Evolutionary conservation across 2,888 invertebrate species (phyloP).

Genomic region (Neuroscelio doddi): DNA sequence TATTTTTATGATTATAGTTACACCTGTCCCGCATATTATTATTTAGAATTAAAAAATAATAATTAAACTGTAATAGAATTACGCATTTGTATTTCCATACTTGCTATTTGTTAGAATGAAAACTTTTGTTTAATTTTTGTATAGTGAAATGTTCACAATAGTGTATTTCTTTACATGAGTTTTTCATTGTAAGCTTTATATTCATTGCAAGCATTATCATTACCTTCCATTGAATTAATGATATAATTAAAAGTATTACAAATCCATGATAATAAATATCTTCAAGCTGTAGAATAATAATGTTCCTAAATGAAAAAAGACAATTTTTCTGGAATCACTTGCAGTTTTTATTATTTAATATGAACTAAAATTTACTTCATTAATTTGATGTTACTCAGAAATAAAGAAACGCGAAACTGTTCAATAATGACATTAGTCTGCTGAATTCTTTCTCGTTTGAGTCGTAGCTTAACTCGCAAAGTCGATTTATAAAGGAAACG

Average conservation of each 20-base stretch:
- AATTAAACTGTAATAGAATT: too few relatives aligned
- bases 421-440: conserved; percentile 11
- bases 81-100: too few relatives aligned
- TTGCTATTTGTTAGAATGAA: neutral
- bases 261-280: neutral
- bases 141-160: neutral
- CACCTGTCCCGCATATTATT: conserved; percentile 19
- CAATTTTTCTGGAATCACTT: neutral
- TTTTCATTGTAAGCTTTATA: too few relatives aligned
- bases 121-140: neutral
- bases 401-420: conserved; percentile 6
- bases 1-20: conserved; percentile 23
- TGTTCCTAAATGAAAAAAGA: too few relatives aligned
- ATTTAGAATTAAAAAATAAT: too few relatives aligned
- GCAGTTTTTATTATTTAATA: neutral
- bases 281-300: too few relatives aligned
- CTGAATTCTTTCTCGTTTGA: conserved; percentile 6
- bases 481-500: conserved; percentile 44
- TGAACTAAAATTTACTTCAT: neutral
- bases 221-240: neutral
- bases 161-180: too few relatives aligned
- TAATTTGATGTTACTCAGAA: neutral
- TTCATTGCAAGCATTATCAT: too few relatives aligned
- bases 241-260: neutral
- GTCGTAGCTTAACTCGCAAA: conserved; percentile 22